A percentile compares a stretch with the other conserved stretches of the same genome.
phyloP scores from a whole-genome alignment of 2,113 vertebrate species.

The Crypturellus undulatus region DNA sequence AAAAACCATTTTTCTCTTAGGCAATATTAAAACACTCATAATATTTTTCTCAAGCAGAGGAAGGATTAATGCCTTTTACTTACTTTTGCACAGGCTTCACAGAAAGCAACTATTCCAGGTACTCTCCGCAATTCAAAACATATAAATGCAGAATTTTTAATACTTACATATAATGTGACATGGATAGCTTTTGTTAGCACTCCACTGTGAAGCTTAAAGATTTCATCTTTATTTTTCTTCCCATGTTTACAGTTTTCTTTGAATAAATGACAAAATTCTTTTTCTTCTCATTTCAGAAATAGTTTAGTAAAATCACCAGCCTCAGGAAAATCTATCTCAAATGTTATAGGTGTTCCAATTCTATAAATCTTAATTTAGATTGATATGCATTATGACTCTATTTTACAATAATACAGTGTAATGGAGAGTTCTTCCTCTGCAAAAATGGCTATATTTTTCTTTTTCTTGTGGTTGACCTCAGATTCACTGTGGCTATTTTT shows the following conservation, averaged over 20 bases:
- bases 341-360: not conserved
- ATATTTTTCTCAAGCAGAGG: not conserved
- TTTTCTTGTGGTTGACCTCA: not conserved
- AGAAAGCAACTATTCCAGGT: not conserved
- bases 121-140: not conserved
- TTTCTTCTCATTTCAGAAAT: not conserved
- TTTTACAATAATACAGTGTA: not conserved
- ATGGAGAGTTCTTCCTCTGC: not conserved
- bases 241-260: not conserved
- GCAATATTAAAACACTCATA: not conserved
- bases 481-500: not conserved
- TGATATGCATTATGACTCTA: not conserved
- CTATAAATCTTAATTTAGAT: not conserved
- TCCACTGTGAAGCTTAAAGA: not conserved
- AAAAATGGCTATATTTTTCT: not conserved
- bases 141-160: not conserved
- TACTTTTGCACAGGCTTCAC: not conserved
- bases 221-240: not conserved
- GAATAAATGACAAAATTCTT: not conserved
- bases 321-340: not conserved
- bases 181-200: not conserved
- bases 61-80: not conserved
- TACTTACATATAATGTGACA: fast-evolving
- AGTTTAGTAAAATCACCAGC: not conserved
- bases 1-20: not conserved